These are phyloP conservation scores for Damaliscus lunatus DNA, from an alignment of 2,113 vertebrate species.

Conservation along the genomic window DNA sequence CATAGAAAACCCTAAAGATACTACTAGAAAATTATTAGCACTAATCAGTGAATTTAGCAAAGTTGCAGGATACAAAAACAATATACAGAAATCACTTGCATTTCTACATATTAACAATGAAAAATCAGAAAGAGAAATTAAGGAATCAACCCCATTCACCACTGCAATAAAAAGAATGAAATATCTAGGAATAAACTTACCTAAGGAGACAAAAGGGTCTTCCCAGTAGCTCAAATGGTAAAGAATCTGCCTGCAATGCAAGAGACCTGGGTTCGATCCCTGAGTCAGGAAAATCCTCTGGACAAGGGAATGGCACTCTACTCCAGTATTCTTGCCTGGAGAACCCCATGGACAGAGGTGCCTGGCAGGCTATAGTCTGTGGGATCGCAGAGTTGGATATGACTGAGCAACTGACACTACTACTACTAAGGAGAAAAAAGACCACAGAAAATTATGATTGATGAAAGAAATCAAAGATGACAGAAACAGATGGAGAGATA, in stretches of 20 bases:
- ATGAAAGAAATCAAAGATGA: neutral
- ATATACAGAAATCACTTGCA: neutral
- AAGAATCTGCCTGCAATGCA: neutral
- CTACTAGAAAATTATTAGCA: neutral
- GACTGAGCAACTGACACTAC: neutral
- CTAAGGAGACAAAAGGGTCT: neutral
- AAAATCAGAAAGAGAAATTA: neutral
- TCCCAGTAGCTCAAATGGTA: neutral
- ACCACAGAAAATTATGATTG: neutral
- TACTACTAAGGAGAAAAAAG: neutral
- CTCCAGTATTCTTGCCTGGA: neutral
- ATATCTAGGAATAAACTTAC: neutral
- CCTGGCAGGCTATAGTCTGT: neutral
- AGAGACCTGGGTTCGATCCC: rapidly evolving
- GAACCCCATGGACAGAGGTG: neutral
- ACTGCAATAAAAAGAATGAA: neutral
- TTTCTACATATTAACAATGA: neutral
- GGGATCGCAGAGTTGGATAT: rapidly evolving
- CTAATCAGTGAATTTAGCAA: neutral
- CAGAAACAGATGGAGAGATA: neutral
- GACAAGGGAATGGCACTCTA: neutral
- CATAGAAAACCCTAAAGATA: neutral
- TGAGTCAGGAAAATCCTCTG: neutral
- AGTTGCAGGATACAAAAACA: neutral
- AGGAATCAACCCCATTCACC: neutral